Evolutionary conservation across 1,140 invertebrate genomes (phyloP).

Genomic region (Leptoteleia sp.): DNA sequence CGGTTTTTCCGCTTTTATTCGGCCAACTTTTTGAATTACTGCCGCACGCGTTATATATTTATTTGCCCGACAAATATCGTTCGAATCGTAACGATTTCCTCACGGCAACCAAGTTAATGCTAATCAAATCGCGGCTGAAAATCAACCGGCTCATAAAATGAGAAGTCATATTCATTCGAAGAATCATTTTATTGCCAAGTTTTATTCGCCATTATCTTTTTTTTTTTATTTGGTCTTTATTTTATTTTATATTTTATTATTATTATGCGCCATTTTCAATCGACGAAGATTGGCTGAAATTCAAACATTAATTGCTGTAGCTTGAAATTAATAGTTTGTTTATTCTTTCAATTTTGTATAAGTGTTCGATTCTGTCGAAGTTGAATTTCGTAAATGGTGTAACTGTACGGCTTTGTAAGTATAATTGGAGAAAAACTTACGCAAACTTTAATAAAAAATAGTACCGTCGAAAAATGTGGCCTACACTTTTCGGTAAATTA

Average conservation of each 20-base stretch:
- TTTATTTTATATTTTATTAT: too few relatives aligned
- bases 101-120: conserved; percentile 8
- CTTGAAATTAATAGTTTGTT: too few relatives aligned
- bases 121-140: not conserved
- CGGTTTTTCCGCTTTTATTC: conserved; percentile 29
- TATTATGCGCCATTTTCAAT: too few relatives aligned
- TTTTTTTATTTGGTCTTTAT: not conserved
- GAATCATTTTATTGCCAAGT: not conserved
- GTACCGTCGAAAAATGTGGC: too few relatives aligned
- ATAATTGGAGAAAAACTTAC: conserved; percentile 3
- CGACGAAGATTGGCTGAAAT: too few relatives aligned
- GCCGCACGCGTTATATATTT: conserved; percentile 47
- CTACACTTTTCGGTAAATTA: too few relatives aligned
- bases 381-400: conserved; percentile 3
- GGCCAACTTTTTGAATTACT: conserved; percentile 48
- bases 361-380: not conserved
- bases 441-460: conserved; percentile 10
- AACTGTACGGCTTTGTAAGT: conserved; percentile 1
- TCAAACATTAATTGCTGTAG: not conserved
- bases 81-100: conserved; percentile 7
- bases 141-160: conserved; percentile 4
- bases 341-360: too few relatives aligned
- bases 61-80: conserved; percentile 26
- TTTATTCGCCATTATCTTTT: not conserved
- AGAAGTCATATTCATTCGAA: conserved; percentile 7